Percentiles rank a stretch among this genome's conserved stretches.
phyloP scores from a whole-genome alignment of 1,140 invertebrate species.

The Lamellibrachia luymesi region DNA sequence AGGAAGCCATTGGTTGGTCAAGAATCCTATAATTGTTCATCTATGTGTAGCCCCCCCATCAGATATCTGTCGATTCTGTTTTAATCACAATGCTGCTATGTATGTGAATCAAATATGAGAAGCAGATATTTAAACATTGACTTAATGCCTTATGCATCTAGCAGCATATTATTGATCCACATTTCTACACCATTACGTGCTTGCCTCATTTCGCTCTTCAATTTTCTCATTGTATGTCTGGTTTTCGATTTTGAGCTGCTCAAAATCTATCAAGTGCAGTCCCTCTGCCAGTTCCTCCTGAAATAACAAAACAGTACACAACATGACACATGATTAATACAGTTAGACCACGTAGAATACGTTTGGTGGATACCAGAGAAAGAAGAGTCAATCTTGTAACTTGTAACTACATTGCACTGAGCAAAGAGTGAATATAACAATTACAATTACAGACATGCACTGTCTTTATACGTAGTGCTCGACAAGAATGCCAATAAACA shows the following conservation, averaged over 20 bases:
- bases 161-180: no score
- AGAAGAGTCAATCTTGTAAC: background rate
- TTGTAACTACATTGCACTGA: background rate
- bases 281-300: conserved; percentile 57
- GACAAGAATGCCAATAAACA: background rate
- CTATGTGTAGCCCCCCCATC: no score
- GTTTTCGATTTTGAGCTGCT: conserved; percentile 60
- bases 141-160: no score
- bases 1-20: no score
- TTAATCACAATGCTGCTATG: no score
- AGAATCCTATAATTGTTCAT: no score
- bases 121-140: no score
- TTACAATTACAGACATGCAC: background rate
- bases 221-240: conserved; percentile 60
- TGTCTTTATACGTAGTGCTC: background rate
- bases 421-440: background rate
- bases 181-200: background rate
- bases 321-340: background rate
- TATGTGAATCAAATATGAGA: no score
- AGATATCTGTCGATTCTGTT: no score
- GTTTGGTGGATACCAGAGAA: background rate
- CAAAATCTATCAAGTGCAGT: conserved; percentile 58
- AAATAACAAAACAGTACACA: conserved; percentile 23
- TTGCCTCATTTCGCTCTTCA: conserved; percentile 58
- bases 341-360: background rate